phyloP scores from a whole-genome alignment of 2,113 vertebrate species.

The Dryoscopus gambensis region DNA sequence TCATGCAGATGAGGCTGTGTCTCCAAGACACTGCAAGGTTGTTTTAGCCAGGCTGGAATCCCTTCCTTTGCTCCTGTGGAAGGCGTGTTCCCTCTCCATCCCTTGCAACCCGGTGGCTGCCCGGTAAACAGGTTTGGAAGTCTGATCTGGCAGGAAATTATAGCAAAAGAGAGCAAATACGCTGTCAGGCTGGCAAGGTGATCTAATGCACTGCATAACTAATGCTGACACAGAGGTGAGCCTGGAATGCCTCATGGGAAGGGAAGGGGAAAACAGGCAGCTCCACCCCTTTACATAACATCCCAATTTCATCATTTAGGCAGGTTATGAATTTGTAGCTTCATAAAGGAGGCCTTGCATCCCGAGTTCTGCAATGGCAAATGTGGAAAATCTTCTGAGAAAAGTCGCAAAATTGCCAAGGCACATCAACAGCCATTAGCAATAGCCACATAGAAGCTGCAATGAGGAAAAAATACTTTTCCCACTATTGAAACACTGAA shows the following conservation, averaged over 20 bases:
- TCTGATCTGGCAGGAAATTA: neutral
- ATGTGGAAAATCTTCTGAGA: neutral
- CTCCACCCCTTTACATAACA: neutral
- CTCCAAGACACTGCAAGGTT: neutral
- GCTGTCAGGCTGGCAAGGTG: neutral
- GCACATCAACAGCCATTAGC: neutral
- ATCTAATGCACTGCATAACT: neutral
- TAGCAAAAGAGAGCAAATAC: neutral
- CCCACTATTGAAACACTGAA: neutral
- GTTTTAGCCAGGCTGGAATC: neutral
- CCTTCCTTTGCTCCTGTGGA: neutral
- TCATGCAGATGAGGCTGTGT: neutral
- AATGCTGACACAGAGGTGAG: neutral
- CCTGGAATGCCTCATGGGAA: neutral
- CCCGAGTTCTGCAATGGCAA: accelerated
- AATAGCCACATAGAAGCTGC: neutral
- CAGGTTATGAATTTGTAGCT: neutral
- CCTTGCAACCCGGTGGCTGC: neutral
- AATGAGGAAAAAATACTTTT: neutral
- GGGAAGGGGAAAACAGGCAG: neutral
- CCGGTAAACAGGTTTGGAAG: neutral
- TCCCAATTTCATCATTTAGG: neutral
- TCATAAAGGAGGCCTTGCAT: neutral
- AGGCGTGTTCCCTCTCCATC: neutral
- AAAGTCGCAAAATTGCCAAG: neutral